Base-by-base conservation (phyloP, 1,140 invertebrate species). In the Bombyx mandarina region DNA sequence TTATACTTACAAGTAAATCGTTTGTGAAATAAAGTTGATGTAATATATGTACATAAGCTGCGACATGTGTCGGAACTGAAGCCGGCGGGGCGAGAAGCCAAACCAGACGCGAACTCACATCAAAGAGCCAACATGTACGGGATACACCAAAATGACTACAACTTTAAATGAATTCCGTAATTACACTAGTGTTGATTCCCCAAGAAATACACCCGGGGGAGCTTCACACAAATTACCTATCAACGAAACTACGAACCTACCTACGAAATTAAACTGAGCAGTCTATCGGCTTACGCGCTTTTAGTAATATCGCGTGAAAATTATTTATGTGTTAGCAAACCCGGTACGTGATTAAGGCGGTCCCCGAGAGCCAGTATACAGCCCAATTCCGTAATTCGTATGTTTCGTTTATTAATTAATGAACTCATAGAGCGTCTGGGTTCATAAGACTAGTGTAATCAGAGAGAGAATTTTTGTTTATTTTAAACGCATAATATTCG, bases 111-210 rank as follows among this genome's bases (percentile, higher is more conserved):
- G 48, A 50, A 44, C 52, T 63, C 56, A 79, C 71, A 75, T 81
- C 78, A 81, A 81, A 84, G 74, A 57, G 62, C 43, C 26, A 18
- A 35, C 43, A 9, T 22, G 35, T 56, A 57, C 47, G 59, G 65
- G 56, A 57, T 58, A 59, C 61, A 61, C 60, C 73, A 59, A 77
- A 79, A 78, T 1, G 26, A 65, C 66, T 62, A 66, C 69, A 77
- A 72, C 72, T 73, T 78, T 82, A 82, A 79, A 84, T 73, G 75
- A 82, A 77, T 81, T 69, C 70, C 62, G 75, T 83, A 84, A 81
- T 84, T 84, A 78, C 62, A 72, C 57, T 79, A 82, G 75, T 80
- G 77, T 81, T 82, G 75, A 80, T 79, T 77, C 73, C 69, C 69
- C 71, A 74, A 77, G 75, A 74, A 69, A 73, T 61, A 69, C 66